These are phyloP conservation scores for Poeciliopsis occidentalis DNA, from an alignment of 2,113 vertebrate genomes.

Conservation along the genomic window DNA sequence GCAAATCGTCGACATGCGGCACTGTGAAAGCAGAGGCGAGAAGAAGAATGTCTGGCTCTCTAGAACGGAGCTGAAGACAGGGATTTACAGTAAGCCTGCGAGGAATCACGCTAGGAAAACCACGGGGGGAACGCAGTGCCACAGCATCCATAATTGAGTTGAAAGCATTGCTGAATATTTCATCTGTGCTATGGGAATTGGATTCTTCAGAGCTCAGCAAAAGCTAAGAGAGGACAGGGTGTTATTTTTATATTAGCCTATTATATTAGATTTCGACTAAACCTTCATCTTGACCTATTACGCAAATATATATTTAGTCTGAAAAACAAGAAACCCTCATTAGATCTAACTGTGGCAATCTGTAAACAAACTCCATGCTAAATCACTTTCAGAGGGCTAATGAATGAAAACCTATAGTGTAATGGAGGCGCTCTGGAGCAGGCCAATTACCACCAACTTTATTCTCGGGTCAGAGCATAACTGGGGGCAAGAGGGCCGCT, in stretches of 20 bases:
- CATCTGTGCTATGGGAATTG: constrained; percentile 59
- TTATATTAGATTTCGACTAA: constrained; percentile 42
- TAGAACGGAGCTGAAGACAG: constrained; percentile 31
- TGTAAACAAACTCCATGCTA: constrained; percentile 47
- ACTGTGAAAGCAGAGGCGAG: constrained; percentile 42
- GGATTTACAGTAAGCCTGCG: constrained; percentile 20
- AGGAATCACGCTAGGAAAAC: constrained; percentile 26
- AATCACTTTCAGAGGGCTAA: constrained; percentile 42
- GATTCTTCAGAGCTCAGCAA: constrained; percentile 46
- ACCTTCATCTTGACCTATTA: constrained; percentile 41
- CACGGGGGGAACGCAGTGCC: constrained; percentile 35
- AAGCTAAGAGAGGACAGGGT: constrained; percentile 41
- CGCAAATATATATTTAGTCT: constrained; percentile 31
- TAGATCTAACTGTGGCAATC: constrained; percentile 38
- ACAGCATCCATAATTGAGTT: constrained; percentile 59
- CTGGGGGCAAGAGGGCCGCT: constrained; percentile 32
- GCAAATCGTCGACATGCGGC: constrained; percentile 23
- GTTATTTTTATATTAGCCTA: constrained; percentile 57
- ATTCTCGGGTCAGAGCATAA: constrained; percentile 48
- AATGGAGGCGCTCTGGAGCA: constrained; percentile 22
- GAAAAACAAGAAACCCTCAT: constrained; percentile 30
- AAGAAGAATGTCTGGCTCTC: constrained; percentile 36
- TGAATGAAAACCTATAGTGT: constrained; percentile 40
- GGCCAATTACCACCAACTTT: constrained; percentile 54
- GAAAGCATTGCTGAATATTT: constrained; percentile 69